Base-by-base conservation (phyloP, 1,140 invertebrate species). In the Portunus trituberculatus region DNA sequence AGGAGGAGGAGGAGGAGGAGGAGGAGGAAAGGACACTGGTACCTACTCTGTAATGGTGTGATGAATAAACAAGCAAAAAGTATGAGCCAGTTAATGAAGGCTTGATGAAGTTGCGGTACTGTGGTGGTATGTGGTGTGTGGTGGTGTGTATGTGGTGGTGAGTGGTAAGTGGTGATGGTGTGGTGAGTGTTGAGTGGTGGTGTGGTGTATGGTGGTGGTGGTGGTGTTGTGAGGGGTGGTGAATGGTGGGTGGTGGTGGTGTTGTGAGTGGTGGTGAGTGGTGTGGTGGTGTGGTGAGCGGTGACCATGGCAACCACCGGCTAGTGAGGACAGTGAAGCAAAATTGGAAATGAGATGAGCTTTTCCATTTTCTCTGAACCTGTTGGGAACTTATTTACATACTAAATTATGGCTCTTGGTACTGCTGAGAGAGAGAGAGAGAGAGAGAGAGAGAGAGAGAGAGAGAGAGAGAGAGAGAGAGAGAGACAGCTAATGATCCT, bases 311-410 rank as follows among this genome's bases (percentile, higher is more conserved):
- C 67, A 7, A n/a, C 67, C 20, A 76, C 67, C 1, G n/a, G n/a
- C 67, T 25, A n/a, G 20, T 20, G 8, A 76, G 67, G 20, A 76
- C 67, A n/a, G 67, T n/a, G 12, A 8, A 76, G 20, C 67, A 20
- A 76, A 76, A 76, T 76, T 76, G 67, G 67, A 76, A 76, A 76
- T 76, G 67, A 76, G 67, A n/a, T 76, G 67, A 76, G n/a, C 67
- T 76, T 76, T 76, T 76, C 67, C 67, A 76, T 76, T 76, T 76
- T 76, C 67, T 76, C 67, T 76, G 67, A 76, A n/a, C 67, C 67
- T 76, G 25, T 20, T 25, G 67, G 67, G 67, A 76, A 76, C 67
- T 25, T 76, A 76, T 76, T 76, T 76, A 76, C 67, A 76, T 76
- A 76, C 67, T 76, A 76, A 76, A 76, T 76, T 76, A 76, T 76